Evolutionary conservation across 2,888 invertebrate species (phyloP), one percentile per base, ranked within the genome.

Genomic region (Acronicta aceris): DNA sequence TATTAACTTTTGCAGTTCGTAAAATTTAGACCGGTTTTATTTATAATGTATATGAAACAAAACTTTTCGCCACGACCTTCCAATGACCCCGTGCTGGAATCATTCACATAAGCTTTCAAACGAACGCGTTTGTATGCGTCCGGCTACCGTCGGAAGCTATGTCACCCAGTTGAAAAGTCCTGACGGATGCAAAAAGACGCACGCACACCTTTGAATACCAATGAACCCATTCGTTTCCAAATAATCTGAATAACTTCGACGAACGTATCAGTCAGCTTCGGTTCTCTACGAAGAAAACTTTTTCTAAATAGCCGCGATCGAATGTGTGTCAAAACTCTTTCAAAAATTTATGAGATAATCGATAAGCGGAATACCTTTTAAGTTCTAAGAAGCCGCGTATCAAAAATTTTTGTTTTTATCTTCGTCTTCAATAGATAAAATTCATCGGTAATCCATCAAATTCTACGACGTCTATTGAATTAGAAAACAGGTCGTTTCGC

Each of bases 151-250:
- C 63, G 72, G 65, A 68, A 71, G 56, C 71, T 46, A 65, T 67
- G 58, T 63, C 61, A 68, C 76, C 68, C 16, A 68, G 62, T 71
- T 68, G 58, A 74, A 64, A 65, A 67, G 57, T 59, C 55, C 61
- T 65, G 65, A 71, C 63, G 60, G 65, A 71, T 48, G 41, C 49
- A 47, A 65, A 60, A 65, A 57, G 56, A 61, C 59, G 45, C 57
- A 58, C 17, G 10, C 27, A 40, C 60, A n/a, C 36, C 15, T 5
- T 45, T 55, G 75, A 71, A 76, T 78, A 75, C 63, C 43, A 75
- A 76, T 75, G 61, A 68, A 47, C 16, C 36, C 27, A 50, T 58
- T 51, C 55, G 43, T 38, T 60, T 54, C 55, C 43, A 16, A 62
- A 65, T 52, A 62, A 56, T 60, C 42, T 58, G 51, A 55, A 74